Evolutionary conservation across 2,113 vertebrate species (phyloP), one percentile per base, ranked within the genome.

Genomic region (Oostethus manadensis): DNA sequence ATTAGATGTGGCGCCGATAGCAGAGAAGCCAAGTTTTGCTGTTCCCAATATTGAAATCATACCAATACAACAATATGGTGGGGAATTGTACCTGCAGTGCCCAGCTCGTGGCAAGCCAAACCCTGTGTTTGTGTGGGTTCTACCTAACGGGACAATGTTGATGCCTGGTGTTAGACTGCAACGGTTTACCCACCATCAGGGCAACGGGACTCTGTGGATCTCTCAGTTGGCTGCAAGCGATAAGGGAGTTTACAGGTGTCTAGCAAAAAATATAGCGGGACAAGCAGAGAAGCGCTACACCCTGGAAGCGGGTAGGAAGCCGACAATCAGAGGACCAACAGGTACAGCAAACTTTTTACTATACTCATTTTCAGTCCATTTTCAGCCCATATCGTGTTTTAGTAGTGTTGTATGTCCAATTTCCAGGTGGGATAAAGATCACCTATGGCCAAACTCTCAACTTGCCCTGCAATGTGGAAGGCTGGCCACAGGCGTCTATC

Each of bases 211-310:
- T 51, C 71, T 92, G 35, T 74, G 45, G 58, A 90, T 91, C 61
- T 60, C 51, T 18, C 83, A 70, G n/a, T 79, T 86, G 0, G 61
- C 53, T 40, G 56, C 78, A 55, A 63, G 47, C 56, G 90, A 91
- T 66, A 90, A 90, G 70, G 91, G 89, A 54, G 84, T 89, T 4
- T 92, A 90, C 76, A 76, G 88, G 14, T 91, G 91, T 62, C 56
- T 90, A 3, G 90, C 87, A 15, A 91, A 82, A 70, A 92, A 92
- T 66, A 75, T 87, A 47, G 90, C 89, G n/a, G 91, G 90, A 58
- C 88, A 89, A 81, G 87, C 84, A 0, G 91, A 91, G 68, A 92
- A 92, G 71, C 79, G 84, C 0, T 91, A 88, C 18, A 62, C 86
- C 6, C 69, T 92, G 57, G 89, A 91, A 61, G 76, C 77, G 10